phyloP scores from a whole-genome alignment of 2,113 vertebrate species.

The Cricetomys ansorgei region DNA sequence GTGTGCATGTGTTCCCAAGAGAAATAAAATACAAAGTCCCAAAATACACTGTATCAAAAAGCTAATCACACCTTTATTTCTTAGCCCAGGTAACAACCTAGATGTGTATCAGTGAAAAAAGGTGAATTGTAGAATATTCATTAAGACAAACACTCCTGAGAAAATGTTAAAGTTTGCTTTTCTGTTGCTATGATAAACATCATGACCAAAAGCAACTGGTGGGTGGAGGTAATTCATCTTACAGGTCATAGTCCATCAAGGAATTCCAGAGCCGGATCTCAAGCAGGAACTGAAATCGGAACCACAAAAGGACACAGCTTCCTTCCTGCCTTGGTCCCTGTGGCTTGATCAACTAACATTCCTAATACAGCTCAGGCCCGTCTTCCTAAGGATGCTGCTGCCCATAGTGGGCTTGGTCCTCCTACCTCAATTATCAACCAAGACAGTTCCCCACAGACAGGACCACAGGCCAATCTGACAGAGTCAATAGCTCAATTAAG shows the following conservation, averaged over 20 bases:
- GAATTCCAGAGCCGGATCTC: not conserved
- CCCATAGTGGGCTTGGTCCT: not conserved
- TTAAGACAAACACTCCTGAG: not conserved
- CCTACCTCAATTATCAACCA: not conserved
- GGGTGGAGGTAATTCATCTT: no score
- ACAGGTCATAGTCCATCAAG: not conserved
- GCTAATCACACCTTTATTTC: not conserved
- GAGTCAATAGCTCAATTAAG: not conserved
- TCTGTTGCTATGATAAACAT: not conserved
- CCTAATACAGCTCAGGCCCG: not conserved
- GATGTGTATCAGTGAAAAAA: not conserved
- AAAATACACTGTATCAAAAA: not conserved
- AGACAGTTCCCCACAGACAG: not conserved
- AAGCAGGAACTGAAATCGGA: not conserved
- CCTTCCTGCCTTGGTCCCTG: not conserved
- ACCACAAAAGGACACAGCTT: not conserved
- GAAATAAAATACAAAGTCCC: conserved; percentile 26
- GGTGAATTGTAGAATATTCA: not conserved
- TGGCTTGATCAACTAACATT: not conserved
- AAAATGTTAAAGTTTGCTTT: not conserved
- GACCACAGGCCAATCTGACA: not conserved
- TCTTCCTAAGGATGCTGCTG: not conserved
- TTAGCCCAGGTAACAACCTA: not conserved
- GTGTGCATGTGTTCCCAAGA: not conserved
- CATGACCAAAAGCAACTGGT: no score